phyloP scores from a whole-genome alignment of 1,140 invertebrate genomes.

The Papilio polyxenes region DNA sequence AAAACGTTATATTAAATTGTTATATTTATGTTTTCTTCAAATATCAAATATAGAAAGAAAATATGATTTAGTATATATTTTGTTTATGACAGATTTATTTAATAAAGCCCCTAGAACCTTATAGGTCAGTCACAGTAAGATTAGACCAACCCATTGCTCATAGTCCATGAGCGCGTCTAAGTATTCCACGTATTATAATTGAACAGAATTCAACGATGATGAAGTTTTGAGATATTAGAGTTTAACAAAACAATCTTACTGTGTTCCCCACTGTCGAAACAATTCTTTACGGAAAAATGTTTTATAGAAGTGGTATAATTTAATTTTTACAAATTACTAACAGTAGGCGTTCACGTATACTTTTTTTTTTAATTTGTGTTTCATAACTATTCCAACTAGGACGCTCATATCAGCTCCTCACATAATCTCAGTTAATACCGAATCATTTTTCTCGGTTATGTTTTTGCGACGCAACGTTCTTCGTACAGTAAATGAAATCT shows the following conservation, averaged over 20 bases:
- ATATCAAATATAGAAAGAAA: no score
- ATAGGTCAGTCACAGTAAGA: no score
- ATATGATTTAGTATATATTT: no score
- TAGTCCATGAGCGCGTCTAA: not conserved
- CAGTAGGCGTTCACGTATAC: not conserved
- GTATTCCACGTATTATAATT: not conserved
- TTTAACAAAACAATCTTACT: no score
- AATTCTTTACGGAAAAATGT: no score
- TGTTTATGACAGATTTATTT: no score
- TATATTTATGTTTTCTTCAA: no score
- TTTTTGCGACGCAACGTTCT: slow-evolving; percentile 11
- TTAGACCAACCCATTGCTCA: not conserved
- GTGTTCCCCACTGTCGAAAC: no score
- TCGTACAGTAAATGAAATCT: slow-evolving; percentile 16
- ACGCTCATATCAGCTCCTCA: not conserved
- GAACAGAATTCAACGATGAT: not conserved
- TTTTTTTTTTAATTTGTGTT: not conserved
- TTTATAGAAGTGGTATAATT: no score
- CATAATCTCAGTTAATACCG: slow-evolving; percentile 7
- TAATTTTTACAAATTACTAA: not conserved
- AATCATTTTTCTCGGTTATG: slow-evolving; percentile 10
- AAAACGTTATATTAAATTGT: no score
- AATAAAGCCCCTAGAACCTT: no score
- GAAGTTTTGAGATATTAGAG: no score
- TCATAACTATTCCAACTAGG: not conserved